Percentiles rank a stretch among this genome's conserved stretches.
Conservation (phyloP, 1,140 invertebrate genomes). For the Carposina sasakii region DNA sequence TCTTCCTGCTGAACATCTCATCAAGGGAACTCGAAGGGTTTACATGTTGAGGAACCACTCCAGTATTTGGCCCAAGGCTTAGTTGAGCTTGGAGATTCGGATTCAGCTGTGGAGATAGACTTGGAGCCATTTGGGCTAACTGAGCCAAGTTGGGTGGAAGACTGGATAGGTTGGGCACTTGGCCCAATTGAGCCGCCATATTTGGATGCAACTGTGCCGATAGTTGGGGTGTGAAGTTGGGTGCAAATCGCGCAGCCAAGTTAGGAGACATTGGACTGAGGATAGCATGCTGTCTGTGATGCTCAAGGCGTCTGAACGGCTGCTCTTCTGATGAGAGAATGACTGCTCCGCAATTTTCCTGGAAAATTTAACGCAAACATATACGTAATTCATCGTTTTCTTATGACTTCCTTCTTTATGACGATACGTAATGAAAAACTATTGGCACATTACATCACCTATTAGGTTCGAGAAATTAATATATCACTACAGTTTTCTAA, state of each 20-base stretch:
- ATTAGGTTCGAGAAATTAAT: too few relatives aligned
- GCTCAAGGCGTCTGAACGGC: constrained; percentile 89
- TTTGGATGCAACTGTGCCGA: constrained; percentile 62
- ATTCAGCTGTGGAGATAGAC: constrained; percentile 58
- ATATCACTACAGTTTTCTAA: too few relatives aligned
- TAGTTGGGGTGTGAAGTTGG: constrained; percentile 59
- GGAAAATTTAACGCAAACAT: too few relatives aligned
- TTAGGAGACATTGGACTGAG: constrained; percentile 74
- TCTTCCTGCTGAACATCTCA: constrained; percentile 91
- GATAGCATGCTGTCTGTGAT: constrained; percentile 89
- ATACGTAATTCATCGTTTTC: too few relatives aligned
- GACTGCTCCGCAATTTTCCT: constrained; percentile 90
- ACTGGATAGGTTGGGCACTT: constrained; percentile 53
- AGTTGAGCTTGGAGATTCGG: constrained; percentile 63
- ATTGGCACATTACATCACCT: too few relatives aligned
- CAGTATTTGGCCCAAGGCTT: constrained; percentile 50
- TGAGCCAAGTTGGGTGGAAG: constrained; percentile 62
- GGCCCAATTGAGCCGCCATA: constrained; percentile 61
- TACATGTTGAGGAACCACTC: constrained; percentile 68
- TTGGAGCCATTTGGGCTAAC: constrained; percentile 68
- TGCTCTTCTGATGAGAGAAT: constrained; percentile 86
- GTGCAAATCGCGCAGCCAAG: constrained; percentile 69
- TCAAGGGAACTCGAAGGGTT: constrained; percentile 84
- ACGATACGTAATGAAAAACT: too few relatives aligned
- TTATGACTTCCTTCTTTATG: too few relatives aligned